Base-by-base conservation (phyloP, 2,888 invertebrate species). In the Hemicrepidius hirtus region DNA sequence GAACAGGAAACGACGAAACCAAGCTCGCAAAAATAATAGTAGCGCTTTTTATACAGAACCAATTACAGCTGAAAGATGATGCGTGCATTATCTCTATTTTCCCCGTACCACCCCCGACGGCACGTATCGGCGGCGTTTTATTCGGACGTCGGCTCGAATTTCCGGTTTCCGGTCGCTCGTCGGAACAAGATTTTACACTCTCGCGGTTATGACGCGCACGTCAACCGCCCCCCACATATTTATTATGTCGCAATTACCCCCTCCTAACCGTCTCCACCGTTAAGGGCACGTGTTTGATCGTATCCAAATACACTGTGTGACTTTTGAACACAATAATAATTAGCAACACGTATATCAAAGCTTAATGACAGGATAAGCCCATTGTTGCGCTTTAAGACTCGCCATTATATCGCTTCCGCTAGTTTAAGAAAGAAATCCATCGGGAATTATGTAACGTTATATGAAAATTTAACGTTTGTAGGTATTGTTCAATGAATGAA, bases 121-220 rank as follows among this genome's bases (percentile, higher is more conserved):
- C 71, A 59, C 68, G 67, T 57, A 64, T 63, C 80, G 73, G 73
- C 73, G 70, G 83, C 84, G 83, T 85, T 86, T 86, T 86, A 85
- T 86, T 83, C 83, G 84, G 83, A 83, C 85, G 85, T 85, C 85
- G 85, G 82, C 82, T 80, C 82, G 84, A 85, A 86, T 86, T 85
- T 86, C 86, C 84, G 80, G 85, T 84, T 84, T 86, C 87, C 87
- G 86, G 85, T 80, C 85, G 85, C 78, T 84, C 82, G 85, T 84
- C 86, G 84, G 84, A 85, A 86, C 86, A 86, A 85, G 86, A 85
- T 83, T 86, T 86, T 86, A 85, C 85, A 86, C 86, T 86, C 84
- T 83, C 78, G 80, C 80, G 81, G 83, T 84, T 85, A 85, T 85
- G 84, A 85, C 84, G 83, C 81, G 83, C 82, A 75, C 81, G 74